phyloP scores from a whole-genome alignment of 2,797 vertebrate genomes.

The Tenualosa thibaudeaui region DNA sequence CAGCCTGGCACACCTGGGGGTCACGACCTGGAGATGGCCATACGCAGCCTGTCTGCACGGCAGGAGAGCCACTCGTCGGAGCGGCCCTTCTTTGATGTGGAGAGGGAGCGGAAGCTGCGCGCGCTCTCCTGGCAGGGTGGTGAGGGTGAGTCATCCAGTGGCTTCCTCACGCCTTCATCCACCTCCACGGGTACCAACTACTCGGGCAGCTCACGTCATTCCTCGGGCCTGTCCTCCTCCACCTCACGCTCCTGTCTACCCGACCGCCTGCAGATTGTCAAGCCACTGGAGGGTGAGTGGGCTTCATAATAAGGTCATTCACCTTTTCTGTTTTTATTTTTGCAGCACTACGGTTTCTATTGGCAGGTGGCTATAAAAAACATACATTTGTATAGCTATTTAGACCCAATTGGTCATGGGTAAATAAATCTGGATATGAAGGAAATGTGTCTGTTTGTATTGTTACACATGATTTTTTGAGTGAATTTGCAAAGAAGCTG shows the following conservation, averaged over 20 bases:
- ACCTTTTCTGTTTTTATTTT: no score
- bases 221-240: conserved; percentile 74
- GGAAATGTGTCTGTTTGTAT: no score
- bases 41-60: conserved; percentile 77
- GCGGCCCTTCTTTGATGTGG: conserved; percentile 81
- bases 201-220: conserved; percentile 81
- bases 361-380: no score
- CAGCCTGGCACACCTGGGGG: conserved; percentile 75
- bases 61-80: conserved; percentile 78
- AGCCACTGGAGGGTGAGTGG: conserved; percentile 85
- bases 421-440: no score
- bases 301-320: no score
- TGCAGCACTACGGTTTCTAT: no score
- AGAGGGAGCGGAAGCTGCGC: conserved; percentile 75
- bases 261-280: conserved; percentile 86
- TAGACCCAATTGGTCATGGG: no score
- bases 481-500: no score
- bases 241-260: conserved; percentile 79
- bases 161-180: conserved; percentile 79
- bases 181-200: conserved; percentile 79
- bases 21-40: conserved; percentile 80
- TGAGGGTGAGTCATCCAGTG: conserved; percentile 68
- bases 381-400: no score
- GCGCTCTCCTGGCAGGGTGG: conserved; percentile 62
- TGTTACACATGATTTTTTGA: no score